Percentiles rank a stretch among this genome's conserved stretches.
phyloP scores from a whole-genome alignment of 2,888 invertebrate species.

The Aelia acuminata region DNA sequence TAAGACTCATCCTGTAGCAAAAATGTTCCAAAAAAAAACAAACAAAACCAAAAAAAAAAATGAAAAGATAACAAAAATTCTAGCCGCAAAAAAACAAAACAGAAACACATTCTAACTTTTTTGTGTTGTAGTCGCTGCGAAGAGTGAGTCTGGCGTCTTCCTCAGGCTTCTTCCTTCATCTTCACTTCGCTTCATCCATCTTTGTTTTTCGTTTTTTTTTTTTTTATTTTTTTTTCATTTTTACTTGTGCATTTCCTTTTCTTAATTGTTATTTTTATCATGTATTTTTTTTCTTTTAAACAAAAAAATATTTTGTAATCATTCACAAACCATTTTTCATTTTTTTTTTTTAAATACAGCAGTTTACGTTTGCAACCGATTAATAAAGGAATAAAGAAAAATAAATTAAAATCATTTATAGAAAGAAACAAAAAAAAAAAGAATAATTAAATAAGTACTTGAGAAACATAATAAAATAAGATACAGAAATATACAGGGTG shows the following conservation, averaged over 20 bases:
- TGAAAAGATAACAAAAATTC: slow-evolving; percentile 46
- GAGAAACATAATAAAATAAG: too few species aligned
- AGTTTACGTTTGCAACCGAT: not conserved
- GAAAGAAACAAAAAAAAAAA: not conserved
- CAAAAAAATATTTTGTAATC: not conserved
- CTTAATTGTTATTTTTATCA: not conserved
- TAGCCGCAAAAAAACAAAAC: slow-evolving; percentile 56
- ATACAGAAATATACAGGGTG: too few species aligned
- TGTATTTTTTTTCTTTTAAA: not conserved
- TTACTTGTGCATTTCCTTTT: slow-evolving; percentile 26
- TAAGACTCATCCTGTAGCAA: slow-evolving; percentile 55
- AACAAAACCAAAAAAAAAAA: slow-evolving; percentile 19
- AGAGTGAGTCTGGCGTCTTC: not conserved
- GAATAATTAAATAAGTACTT: too few species aligned
- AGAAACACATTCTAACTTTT: slow-evolving; percentile 61
- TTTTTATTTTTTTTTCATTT: slow-evolving; percentile 26
- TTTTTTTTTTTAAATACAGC: not conserved
- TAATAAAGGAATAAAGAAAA: not conserved
- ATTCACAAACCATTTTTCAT: not conserved
- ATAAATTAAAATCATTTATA: too few species aligned
- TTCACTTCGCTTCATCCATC: slow-evolving; percentile 19
- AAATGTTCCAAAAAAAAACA: slow-evolving; percentile 32
- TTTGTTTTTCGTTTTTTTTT: slow-evolving; percentile 44
- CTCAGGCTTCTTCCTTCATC: slow-evolving; percentile 7
- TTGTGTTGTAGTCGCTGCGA: slow-evolving; percentile 18